Evolutionary conservation across 1,140 invertebrate genomes (phyloP), one percentile per base, ranked within the genome.

Genomic region (Bombus difficillimus): DNA sequence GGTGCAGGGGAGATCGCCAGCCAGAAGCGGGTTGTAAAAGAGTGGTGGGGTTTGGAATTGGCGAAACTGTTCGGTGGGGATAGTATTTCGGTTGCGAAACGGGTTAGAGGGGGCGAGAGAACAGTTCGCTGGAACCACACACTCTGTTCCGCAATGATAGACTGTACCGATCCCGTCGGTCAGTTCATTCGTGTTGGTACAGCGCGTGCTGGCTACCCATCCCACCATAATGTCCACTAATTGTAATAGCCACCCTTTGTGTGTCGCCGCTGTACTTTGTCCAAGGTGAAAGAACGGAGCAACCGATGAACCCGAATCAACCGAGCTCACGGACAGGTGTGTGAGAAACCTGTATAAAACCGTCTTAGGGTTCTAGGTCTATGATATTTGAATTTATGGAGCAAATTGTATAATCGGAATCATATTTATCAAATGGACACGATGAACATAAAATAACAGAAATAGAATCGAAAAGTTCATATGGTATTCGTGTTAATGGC

Each of bases 231-330:
- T 90, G 88, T 90, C 86, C 86, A 83, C 88, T 90, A 90, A 90
- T 90, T 90, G 89, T 90, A 90, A 90, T 90, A 90, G 89, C 89
- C 88, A 90, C 80, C 88, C 89, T 90, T 68, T 87, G 75, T 84
- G 85, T 64, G 74, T 41, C 68, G 78, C 66, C 64, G 57, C 37
- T 77, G 41, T 75, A 22, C 32, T 79, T 68, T 41, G 68, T 81
- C 86, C 64, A 89, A 85, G 89, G 53, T 80, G 73, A 90, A 90
- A 90, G 81, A 86, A 76, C 41, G 76, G 41, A 57, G 78, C 34
- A 28, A 39, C 57, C 47, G 62, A 74, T 64, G 43, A 73, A 85
- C 34, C 25, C 64, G 59, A 66, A 81, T 64, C 28, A 68, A 66
- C 66, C 12, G 59, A 62, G 59, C 28, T 62, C 28, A n/a, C 28